Base-by-base conservation (phyloP, 2,113 vertebrate genomes). In the Archocentrus centrarchus region DNA sequence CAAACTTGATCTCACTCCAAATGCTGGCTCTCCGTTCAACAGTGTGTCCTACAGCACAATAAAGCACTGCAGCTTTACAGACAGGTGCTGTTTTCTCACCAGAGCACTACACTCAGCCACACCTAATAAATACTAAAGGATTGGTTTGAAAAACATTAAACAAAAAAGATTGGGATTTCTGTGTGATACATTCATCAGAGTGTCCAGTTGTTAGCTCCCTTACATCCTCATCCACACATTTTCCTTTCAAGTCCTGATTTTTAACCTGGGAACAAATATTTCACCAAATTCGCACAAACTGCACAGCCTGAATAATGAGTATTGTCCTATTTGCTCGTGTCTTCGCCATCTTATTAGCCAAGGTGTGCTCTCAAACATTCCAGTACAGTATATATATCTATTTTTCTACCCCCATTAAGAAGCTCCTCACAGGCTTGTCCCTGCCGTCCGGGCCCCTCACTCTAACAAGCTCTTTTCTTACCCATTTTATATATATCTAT, bases 361-460 rank as follows among this genome's bases (percentile, higher is more conserved):
- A 79, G 79, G 44, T 82, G 80, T 90, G 78, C 86, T 86, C 75
- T 81, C 73, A 55, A 80, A 91, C 91, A 92, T 93, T 93, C 93
- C 93, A 92, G 80, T 86, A 82, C 86, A 84, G 81, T 88, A 89
- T 90, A 89, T 90, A 88, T 75, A 88, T 86, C 60, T 94, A 93
- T 94, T 93, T 92, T 93, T 93, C 77, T 94, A 94, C 81, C 73
- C 83, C 85, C 77, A 24, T 57, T 53, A 77, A 80, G 79, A 88
- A 90, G 92, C 93, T 94, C 90, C 92, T 95, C 86, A 75, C 85
- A 88, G 91, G 88, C 76, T 86, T 83, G 14, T 75, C 57, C 83
- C 89, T 81, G 75, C 82, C 70, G 59, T 47, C 58, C 32, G 18
- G 61, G 62, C 80, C 77, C 63, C 66, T 70, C 39, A 84, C 76